Base-by-base conservation (phyloP, 2,113 vertebrate species). In the Alouatta palliata region DNA sequence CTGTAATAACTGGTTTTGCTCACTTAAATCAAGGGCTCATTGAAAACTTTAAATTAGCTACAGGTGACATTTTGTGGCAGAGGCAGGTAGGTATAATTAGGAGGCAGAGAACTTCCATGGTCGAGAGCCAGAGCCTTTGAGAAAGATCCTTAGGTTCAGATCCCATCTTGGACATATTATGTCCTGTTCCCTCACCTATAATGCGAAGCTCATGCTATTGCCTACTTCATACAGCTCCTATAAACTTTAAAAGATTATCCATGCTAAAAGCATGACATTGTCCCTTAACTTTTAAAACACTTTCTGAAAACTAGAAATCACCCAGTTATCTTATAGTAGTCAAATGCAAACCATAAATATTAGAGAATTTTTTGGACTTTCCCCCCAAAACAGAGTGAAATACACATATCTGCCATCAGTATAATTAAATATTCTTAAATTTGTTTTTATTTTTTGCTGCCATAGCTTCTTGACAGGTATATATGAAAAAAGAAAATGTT, bases 271-370 rank as follows among this genome's bases (percentile, higher is more conserved):
- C 21, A 88, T 40, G 94, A 92, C 56, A 43, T 76, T 54, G 73
- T 84, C 37, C 32, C 56, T 93, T 73, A 87, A 93, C 82, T 40
- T 84, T 66, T 45, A 85, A 35, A 88, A 91, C 14, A 54, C 58
- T 84, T 88, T 47, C 49, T 52, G 13, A 27, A 91, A 94, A 91
- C 30, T 40, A 82, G 47, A 92, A 92, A 25, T 49, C 45, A 93
- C 35, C 13, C 85, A 71, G 32, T 84, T 73, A 94, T n/a, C 79
- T 88, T 87, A 92, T 8, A n/a, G n/a, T 37, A 92, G 45, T 80
- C 49, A 14, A 87, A 97, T 75, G 91, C 64, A 71, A 94, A 89
- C 43, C 54, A 45, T 49, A 87, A 94, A 68, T 45, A 83, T 21
- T 70, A 37, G 7, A 23, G 73, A 95, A 93, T 25, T 73, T 70